Base-by-base conservation (phyloP, 2,888 invertebrate genomes). In the Cheiracanthium punctorium region DNA sequence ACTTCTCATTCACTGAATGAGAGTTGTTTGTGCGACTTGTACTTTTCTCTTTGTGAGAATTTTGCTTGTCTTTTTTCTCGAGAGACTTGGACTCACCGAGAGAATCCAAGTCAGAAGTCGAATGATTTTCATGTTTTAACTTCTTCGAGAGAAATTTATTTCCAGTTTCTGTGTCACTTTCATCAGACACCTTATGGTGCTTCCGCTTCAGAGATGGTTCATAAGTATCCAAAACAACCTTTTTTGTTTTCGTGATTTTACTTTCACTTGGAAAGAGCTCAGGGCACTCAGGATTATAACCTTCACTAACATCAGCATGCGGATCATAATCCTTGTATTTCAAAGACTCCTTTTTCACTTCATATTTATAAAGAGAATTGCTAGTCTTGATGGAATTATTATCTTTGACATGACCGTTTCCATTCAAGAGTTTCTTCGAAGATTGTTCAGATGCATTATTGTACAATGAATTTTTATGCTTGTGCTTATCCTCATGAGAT, bases 261-360 rank as follows among this genome's bases (percentile, higher is more conserved):
- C 58, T 58, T 30, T 32, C 12, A 58, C 24, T 17, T 5, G 67
- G 67, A 30, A n/a, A 67, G 17, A 67, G 17, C 14, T 67, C 67
- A 67, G 67, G 67, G 17, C 32, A 32, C 30, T 67, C 67, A 17
- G 67, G 67, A 67, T 30, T 67, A 32, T 67, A 67, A 32, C 32
- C 30, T 30, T 32, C 30, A 32, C n/a, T 67, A 1, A 30, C n/a
- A 17, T 67, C 67, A 17, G 67, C 12, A 17, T 67, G 30, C 8
- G 67, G 67, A 67, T 67, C 67, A 32, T 67, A 67, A 67, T 29
- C 30, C 1, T 12, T 67, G 12, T 17, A 67, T 30, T 67, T 67
- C 30, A 24, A 30, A 2, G 8, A 17, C 5, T 14, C 32, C 5
- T 67, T 24, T 17, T 32, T n/a, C 17, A 28, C 28, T 30, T 67